Base-by-base conservation (phyloP, 2,888 invertebrate species). In the Dicranocentrus wangi region DNA sequence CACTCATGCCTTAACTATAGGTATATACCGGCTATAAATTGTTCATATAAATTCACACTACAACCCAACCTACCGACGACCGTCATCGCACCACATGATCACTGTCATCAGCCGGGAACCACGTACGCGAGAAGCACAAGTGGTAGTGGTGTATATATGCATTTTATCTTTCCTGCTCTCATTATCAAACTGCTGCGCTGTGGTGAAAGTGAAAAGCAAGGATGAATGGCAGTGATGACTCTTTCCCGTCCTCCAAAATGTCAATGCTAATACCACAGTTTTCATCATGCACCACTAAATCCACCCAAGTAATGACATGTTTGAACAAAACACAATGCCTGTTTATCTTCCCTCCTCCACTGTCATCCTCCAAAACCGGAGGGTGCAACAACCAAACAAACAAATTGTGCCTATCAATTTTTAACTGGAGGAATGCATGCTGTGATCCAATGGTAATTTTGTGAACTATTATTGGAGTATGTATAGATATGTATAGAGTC, bases 211-310 rank as follows among this genome's bases (percentile, higher is more conserved):
- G 69, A 51, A 39, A 27, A 63, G 42, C 73, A 77, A 51, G 51
- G 47, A 78, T 70, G 71, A 79, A 65, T 79, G 79, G 43, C 79
- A 79, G 65, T 66, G 79, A 79, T 79, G 71, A 79, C 79, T 71
- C 66, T 66, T 65, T 58, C 65, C 53, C 53, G 79, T 71, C 47
- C 66, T 79, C 55, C 21, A 58, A 66, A 71, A 71, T 78, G 65
- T 42, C 70, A 70, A 28, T 58, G 25, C 58, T 58, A 58, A 23
- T 25, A 23, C 58, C 58, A 25, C 58, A 58, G 8, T 58, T 58
- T 58, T 58, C 58, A 58, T 27, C 58, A 47, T 32, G 3, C 32
- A 3, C 32, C 23, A 5, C 47, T 10, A 47, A 47, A 13, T 15
- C 15, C n/a, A 25, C 55, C 55, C 23, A 25, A 15, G 25, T 23